Base-by-base conservation (phyloP, 2,113 vertebrate species). In the Ranitomeya variabilis region DNA sequence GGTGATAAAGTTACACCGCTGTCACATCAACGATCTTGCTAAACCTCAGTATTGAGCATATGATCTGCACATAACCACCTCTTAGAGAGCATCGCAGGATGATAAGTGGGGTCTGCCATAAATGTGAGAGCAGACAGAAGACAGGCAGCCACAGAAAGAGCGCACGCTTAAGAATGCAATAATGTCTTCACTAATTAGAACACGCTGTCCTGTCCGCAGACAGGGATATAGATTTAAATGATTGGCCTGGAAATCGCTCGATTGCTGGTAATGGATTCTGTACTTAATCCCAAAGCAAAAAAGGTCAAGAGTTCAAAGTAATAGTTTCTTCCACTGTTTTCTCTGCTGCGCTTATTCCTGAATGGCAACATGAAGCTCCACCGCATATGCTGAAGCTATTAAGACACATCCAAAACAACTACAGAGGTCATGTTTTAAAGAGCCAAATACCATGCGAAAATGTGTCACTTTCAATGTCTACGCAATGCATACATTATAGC, bases 181-280 rank as follows among this genome's bases (percentile, higher is more conserved):
- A 71, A 87, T 67, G 62, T 45, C 9, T 7, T 51, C 19, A 45
- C 52, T 74, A 87, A 82, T 87, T 73, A 73, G 19, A 82, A 82
- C 78, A 82, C 37, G n/a, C 66, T 82, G n/a, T 59, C 78, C 60
- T 87, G 66, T 55, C 54, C 45, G 60, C 52, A 45, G 86, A 81
- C 80, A 54, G 18, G n/a, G 64, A 82, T 82, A 82, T 73, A 37
- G 66, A 71, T 80, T 88, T 59, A 69, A 71, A 76, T 73, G 60
- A 83, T 82, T 88, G 71, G 80, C 55, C 69, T 52, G 80, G 71
- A 88, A 83, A 83, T 83, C 37, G 64, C 31, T 88, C 86, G 51
- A 81, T 76, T 76, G 80, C 55, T 60, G 45, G 80, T 77, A 88
- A 88, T 83, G 69, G 80, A 76, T 88, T 88, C 69, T 54, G 37